Base-by-base conservation (phyloP, 2,888 invertebrate species). In the Pyrgus malvae region DNA sequence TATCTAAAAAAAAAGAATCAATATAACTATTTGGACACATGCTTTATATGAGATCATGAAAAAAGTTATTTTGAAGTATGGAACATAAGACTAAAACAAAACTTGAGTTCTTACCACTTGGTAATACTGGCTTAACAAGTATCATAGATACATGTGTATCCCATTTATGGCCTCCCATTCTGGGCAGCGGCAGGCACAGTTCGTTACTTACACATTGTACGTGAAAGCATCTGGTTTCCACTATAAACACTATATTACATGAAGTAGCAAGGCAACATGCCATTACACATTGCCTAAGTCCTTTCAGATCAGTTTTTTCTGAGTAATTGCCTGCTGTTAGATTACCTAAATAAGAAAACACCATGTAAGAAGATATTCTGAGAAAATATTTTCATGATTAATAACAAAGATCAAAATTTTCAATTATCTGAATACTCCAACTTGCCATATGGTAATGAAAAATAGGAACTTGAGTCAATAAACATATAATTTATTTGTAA, bases 181-280 rank as follows among this genome's bases (percentile, higher is more conserved):
- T 91, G 38, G 91, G 87, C 12, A 93, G 87, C 0, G 96, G 96
- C 60, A 94, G 69, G 68, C 96, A 96, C 23, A 93, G 81, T 69
- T 95, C 94, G 70, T 95, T 93, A 65, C 90, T 94, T 3, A 81
- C 87, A 79, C 96, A 96, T 56, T 92, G 91, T 12, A 96, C 93
- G 78, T 95, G 95, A 73, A 93, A 97, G 74, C 97, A 97, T 58
- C 93, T 93, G 14, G 91, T 82, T 68, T 95, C 94, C 64, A 92
- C 93, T 78, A 95, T 93, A 72, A 97, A 93, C 2, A 94, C 96
- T 59, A 96, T 93, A 78, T 97, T 95, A 76, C 97, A 97, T 1
- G 87, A 82, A 46, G 92, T 83, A 62, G 93, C 79, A 44, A 91
- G 68, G 78, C 96, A 93, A 83, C 95, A 94, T 67, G 92, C 86